Base-by-base conservation (phyloP, 2,113 vertebrate species). In the Albula glossodonta region DNA sequence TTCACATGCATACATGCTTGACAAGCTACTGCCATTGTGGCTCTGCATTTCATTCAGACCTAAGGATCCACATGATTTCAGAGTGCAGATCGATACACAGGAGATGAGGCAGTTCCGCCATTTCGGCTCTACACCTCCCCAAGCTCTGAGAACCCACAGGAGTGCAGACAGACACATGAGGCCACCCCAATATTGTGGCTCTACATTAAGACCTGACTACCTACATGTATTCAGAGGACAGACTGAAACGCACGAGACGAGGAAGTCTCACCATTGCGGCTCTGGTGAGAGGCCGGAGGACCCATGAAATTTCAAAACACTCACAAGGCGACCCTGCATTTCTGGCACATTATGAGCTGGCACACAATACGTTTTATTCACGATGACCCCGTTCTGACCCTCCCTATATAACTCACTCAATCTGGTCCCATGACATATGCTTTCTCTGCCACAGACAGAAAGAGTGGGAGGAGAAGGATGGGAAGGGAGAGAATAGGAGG, bases 11-110 rank as follows among this genome's bases (percentile, higher is more conserved):
- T n/a, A 74, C 5, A 74, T 8, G 70, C 60, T 19, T 22, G 60
- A 66, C 60, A 66, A 66, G 60, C 17, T 3, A 60, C 81, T 31
- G 81, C 81, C 81, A 60, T 84, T 84, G 70, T 70, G 83, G 63
- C 50, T 77, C 82, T 50, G 31, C 31, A 41, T 41, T 41, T 41
- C 31, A 41, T 41, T 41, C 31, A 41, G 31, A 41, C 31, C 31
- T 41, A 41, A 41, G 31, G 31, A 41, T 41, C 31, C 31, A 41
- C 31, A 41, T 41, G 31, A 41, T 41, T 41, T 41, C 31, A 41
- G 31, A 41, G 31, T 41, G 31, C 31, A 41, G 1, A 41, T 1
- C 1, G 31, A 15, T 3, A 60, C 9, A 60, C 0, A 60, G 17
- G 11, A 60, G 17, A 60, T 15, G 17, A 60, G 7, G n/a, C 53